phyloP scores from a whole-genome alignment of 2,797 vertebrate genomes.

The Phrynocephalus guinanensis region DNA sequence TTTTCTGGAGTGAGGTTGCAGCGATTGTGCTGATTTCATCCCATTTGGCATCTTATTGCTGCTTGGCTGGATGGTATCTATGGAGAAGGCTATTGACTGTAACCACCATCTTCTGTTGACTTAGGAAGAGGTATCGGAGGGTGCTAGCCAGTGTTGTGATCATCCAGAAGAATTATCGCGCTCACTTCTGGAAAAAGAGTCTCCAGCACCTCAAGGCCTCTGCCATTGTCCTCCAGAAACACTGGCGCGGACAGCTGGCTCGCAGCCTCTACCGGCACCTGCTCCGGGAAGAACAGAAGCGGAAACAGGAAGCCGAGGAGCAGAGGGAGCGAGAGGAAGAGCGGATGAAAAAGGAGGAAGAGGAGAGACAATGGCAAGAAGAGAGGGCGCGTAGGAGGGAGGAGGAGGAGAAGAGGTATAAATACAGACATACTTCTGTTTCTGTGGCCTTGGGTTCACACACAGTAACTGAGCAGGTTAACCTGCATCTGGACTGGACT shows the following conservation, averaged over 20 bases:
- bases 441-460: not conserved
- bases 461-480: not conserved
- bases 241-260: conserved; percentile 84
- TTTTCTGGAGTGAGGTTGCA: not conserved
- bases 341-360: conserved; percentile 71
- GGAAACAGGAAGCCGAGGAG: conserved; percentile 75
- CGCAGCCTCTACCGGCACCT: conserved; percentile 81
- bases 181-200: conserved; percentile 85
- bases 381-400: conserved; percentile 74
- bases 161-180: conserved; percentile 93
- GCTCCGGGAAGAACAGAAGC: conserved; percentile 79
- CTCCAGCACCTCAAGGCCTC: conserved; percentile 84
- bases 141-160: conserved; percentile 83
- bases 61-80: not conserved
- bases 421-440: not conserved
- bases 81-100: rapidly evolving
- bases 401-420: conserved; percentile 75
- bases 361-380: conserved; percentile 74
- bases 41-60: not conserved
- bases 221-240: conserved; percentile 86
- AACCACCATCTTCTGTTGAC: conserved; percentile 31
- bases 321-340: conserved; percentile 73
- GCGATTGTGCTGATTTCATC: not conserved
- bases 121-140: conserved; percentile 88
- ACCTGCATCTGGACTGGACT: not conserved